Conservation (phyloP, 2,797 vertebrate genomes). For the Tangara arthus region DNA sequence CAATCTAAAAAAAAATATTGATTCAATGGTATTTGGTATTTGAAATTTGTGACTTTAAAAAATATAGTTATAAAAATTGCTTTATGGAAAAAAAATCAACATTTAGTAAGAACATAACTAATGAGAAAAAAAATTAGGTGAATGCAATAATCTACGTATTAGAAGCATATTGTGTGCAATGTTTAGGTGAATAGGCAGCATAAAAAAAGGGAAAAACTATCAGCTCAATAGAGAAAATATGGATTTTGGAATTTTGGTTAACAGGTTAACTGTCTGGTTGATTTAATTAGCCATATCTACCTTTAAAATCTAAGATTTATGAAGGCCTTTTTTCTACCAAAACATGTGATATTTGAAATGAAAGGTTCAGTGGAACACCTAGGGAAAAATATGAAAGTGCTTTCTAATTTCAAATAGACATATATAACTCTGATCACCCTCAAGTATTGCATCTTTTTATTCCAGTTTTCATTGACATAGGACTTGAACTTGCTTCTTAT, state of each 20-base stretch:
- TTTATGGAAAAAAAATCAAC: not conserved
- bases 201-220: not conserved
- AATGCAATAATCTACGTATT: not conserved
- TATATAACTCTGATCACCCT: not conserved
- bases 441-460: not conserved
- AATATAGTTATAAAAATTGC: not conserved
- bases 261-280: not conserved
- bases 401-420: not conserved
- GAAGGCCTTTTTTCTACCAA: not conserved
- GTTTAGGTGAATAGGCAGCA: not conserved
- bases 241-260: not conserved
- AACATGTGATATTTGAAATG: not conserved
- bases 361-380: not conserved
- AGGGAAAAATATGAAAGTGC: not conserved
- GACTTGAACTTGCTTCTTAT: not conserved
- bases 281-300: not conserved
- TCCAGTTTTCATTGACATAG: not conserved
- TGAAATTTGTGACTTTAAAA: not conserved
- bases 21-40: not conserved
- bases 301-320: not conserved
- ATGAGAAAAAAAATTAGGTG: not conserved
- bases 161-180: not conserved
- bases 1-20: not conserved
- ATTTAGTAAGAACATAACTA: not conserved
- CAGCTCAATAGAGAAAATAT: not conserved